Conservation (phyloP, 2,113 vertebrate species). For the Pseudorhombus dupliciocellatus region DNA sequence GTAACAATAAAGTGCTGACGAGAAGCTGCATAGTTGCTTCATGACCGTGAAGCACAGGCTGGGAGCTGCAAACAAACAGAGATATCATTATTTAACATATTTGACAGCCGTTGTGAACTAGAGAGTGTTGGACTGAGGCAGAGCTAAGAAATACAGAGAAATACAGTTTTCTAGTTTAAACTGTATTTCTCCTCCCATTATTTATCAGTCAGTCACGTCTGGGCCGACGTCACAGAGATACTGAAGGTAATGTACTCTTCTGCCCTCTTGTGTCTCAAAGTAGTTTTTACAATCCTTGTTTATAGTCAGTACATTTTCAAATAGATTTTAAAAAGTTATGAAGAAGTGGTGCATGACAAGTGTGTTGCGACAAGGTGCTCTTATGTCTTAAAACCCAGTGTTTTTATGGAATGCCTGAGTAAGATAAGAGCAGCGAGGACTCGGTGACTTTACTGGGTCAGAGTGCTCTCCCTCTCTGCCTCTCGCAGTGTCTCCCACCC, state of each 20-base stretch:
- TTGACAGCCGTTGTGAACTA: too few relatives aligned
- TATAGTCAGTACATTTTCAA: neutral
- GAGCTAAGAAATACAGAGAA: too few relatives aligned
- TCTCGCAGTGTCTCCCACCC: neutral
- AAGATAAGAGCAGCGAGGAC: neutral
- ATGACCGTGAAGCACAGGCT: slow-evolving; percentile 16
- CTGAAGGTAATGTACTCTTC: neutral
- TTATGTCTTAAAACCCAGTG: neutral
- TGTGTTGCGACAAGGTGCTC: neutral
- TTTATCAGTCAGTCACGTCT: too few relatives aligned
- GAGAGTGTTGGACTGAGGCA: too few relatives aligned
- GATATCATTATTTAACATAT: too few relatives aligned
- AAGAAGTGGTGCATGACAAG: neutral
- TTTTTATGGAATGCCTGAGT: neutral
- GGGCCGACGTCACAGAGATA: neutral
- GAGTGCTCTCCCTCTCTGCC: neutral
- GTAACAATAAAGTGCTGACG: slow-evolving; percentile 26
- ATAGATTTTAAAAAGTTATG: neutral
- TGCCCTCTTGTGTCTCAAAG: slow-evolving; percentile 53
- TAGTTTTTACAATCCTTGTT: neutral
- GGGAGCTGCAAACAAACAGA: neutral
- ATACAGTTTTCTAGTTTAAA: too few relatives aligned
- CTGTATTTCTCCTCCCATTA: too few relatives aligned
- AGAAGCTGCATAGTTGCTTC: slow-evolving; percentile 12
- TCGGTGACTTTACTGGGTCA: neutral